phyloP scores from a whole-genome alignment of 2,888 invertebrate genomes.

The Nomada ferruginata region DNA sequence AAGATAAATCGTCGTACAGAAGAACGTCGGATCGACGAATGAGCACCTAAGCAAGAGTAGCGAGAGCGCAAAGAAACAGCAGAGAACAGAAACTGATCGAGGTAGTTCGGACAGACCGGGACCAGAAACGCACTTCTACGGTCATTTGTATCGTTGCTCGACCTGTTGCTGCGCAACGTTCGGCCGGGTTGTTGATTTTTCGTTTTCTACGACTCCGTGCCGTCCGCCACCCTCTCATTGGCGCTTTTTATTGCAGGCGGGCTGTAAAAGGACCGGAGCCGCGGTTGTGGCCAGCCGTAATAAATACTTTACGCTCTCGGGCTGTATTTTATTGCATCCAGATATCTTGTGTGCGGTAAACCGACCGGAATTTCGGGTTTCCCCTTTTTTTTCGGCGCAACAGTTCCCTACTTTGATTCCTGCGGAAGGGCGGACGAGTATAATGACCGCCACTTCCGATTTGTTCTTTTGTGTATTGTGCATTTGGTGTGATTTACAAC shows the following conservation, averaged over 20 bases:
- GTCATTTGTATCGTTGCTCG: conserved; percentile 69
- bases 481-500: neutral
- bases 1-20: conserved; percentile 1
- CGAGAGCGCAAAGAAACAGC: no score
- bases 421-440: neutral
- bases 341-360: conserved; percentile 24
- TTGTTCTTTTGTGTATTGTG: neutral
- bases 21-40: neutral
- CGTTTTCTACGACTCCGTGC: conserved; percentile 29
- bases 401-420: neutral
- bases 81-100: conserved; percentile 61
- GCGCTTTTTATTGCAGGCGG: conserved; percentile 44
- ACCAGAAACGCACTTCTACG: conserved; percentile 49
- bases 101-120: conserved; percentile 38
- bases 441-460: neutral
- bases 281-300: conserved; percentile 40
- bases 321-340: conserved; percentile 26
- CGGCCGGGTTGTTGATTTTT: conserved; percentile 59
- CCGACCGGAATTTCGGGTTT: conserved; percentile 8
- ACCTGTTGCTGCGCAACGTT: conserved; percentile 66
- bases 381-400: neutral
- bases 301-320: conserved; percentile 63
- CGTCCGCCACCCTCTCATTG: neutral
- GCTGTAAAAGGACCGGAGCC: conserved; percentile 29
- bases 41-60: neutral